These are phyloP conservation scores for Drosophila grimshawi DNA, from an alignment of 1,140 invertebrate genomes.

Conservation along the genomic window DNA sequence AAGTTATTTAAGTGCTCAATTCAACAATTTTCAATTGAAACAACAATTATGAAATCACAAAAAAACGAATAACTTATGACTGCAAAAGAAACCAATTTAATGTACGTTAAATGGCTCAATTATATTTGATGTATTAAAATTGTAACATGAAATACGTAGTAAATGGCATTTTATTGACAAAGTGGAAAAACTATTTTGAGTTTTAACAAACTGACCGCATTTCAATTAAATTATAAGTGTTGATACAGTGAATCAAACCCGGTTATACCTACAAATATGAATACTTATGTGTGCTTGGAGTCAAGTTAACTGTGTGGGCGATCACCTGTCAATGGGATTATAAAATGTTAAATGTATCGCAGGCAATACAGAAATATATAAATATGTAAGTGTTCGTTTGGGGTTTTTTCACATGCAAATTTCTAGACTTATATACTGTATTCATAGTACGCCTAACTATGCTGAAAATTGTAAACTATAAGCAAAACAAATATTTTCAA, in stretches of 20 bases:
- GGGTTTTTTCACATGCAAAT: no score
- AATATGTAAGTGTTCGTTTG: not conserved
- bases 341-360: not conserved
- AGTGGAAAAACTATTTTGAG: constrained; percentile 26
- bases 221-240: constrained; percentile 74
- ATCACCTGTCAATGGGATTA: not conserved
- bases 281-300: not conserved
- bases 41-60: constrained; percentile 56
- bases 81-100: constrained; percentile 1
- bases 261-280: constrained; percentile 39
- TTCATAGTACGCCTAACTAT: no score
- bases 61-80: constrained; percentile 43
- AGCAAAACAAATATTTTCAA: no score
- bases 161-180: constrained; percentile 51
- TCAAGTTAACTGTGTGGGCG: not conserved
- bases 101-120: not conserved
- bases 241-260: constrained; percentile 62
- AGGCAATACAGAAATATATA: not conserved
- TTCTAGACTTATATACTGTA: no score
- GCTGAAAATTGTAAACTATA: no score
- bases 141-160: constrained; percentile 14
- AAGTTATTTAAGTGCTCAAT: constrained; percentile 48
- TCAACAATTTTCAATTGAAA: constrained; percentile 62
- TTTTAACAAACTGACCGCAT: constrained; percentile 49
- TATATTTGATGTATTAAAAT: constrained; percentile 21